Evolutionary conservation across 2,797 vertebrate genomes (phyloP), one percentile per base, ranked within the genome.

Genomic region (Myotis myotis): DNA sequence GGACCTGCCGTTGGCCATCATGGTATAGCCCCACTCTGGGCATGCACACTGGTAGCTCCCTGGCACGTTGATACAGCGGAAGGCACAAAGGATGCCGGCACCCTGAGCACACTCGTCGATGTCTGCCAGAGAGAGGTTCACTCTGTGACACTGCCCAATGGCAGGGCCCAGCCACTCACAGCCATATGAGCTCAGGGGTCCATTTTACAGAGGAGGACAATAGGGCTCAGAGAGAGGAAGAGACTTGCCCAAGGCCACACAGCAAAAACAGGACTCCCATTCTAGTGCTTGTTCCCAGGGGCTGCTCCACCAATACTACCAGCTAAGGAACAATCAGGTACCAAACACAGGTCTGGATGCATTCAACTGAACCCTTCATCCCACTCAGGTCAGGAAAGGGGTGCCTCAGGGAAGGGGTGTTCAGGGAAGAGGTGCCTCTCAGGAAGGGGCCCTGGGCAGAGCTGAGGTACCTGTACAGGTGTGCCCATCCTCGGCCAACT

Each of bases 1-100:
- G 41, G 99, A 99, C 95, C 98, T 99, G 97, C 99, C 99, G 1
- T 99, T 99, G 96, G 98, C 98, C 16, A 98, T 98, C 98, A 99
- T 98, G 75, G 98, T 97, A 86, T 99, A 99, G 66, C 99, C 99
- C 36, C 97, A 97, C 95, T 99, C 98, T 0, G 99, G 99, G 78
- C 99, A 99, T 2, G 99, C 98, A 13, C 99, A 99, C 95, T 98
- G 98, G 95, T 99, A 99, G 97, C 99, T 99, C 66, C 99, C 99
- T 0, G 98, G 98, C 16, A 99, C 98, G 2, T 99, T 99, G n/a
- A 99, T 55, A 1, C 99, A 99, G 98, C 99, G 98, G 98, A 99
- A 99, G 33, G 98, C 98, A 87, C 99, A 99, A 47, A 99, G 98
- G 93, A 99, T 99, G 87, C 99, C 98, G 0, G 99, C 98, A 30